Percentiles rank a stretch among this genome's conserved stretches.
Conservation (phyloP, 2,888 invertebrate species). For the Temnothorax rugatulus region DNA sequence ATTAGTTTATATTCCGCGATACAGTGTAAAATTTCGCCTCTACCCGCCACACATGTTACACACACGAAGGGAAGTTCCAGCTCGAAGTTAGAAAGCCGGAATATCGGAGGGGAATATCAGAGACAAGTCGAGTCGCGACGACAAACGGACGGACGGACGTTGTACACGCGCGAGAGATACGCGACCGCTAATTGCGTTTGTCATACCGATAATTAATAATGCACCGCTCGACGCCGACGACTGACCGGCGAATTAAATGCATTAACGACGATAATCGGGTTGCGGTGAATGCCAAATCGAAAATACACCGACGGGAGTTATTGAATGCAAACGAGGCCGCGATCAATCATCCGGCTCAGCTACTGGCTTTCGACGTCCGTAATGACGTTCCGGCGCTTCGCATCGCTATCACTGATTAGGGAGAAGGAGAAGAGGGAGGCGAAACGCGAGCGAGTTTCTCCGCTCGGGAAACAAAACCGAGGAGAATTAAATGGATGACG, state of each 20-base stretch:
- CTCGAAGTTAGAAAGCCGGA: conserved; percentile 64
- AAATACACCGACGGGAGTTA: conserved; percentile 75
- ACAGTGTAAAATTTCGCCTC: conserved; percentile 2
- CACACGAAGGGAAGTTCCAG: conserved; percentile 49
- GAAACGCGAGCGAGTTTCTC: conserved; percentile 7
- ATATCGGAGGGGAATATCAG: conserved; percentile 11
- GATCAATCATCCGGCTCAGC: conserved; percentile 73
- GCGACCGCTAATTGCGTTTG: conserved; percentile 75
- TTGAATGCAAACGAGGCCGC: conserved; percentile 75
- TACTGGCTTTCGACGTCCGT: conserved; percentile 66
- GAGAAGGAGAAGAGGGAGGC: not conserved
- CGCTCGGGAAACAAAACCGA: not conserved
- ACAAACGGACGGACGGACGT: not conserved
- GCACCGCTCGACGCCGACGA: conserved; percentile 70
- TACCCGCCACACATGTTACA: conserved; percentile 32
- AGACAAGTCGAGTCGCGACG: conserved; percentile 58
- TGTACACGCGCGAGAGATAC: conserved; percentile 53
- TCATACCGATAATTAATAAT: conserved; percentile 77
- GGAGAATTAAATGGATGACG: conserved; percentile 20
- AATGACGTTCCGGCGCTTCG: conserved; percentile 61
- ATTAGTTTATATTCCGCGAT: conserved; percentile 2
- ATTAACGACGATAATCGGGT: conserved; percentile 77
- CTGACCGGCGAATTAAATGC: conserved; percentile 76
- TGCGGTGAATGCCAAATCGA: conserved; percentile 77
- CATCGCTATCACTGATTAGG: conserved; percentile 51